Evolutionary conservation across 2,888 invertebrate species (phyloP), one percentile per base, ranked within the genome.

Genomic region (Drosophila recens): DNA sequence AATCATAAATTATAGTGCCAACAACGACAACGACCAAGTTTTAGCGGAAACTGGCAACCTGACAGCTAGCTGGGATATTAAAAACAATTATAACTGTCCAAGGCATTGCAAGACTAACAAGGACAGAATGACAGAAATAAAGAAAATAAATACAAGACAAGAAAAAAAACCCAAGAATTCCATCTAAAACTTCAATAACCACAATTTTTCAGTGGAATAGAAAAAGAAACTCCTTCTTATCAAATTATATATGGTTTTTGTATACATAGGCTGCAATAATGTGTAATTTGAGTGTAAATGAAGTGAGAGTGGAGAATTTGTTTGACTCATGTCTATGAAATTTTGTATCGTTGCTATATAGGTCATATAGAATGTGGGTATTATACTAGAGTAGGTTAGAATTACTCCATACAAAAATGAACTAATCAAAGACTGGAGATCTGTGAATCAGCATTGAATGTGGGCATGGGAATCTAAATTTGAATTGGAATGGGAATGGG

Each of bases 1-100:
- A 87, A 84, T 81, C 68, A 74, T 71, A 70, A 84, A 69, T 74
- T 75, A 75, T 62, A 67, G 69, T 73, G 51, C 23, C 54, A 67
- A 51, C 69, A 67, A 64, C 64, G 43, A 27, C 53, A 61, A 68
- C 46, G 36, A 43, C 46, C 46, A 56, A 66, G 54, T 65, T 66
- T 57, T 52, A 69, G 59, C 54, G 74, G 67, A 82, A 86, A 86
- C 83, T 80, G 58, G 52, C 49, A 57, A 62, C 61, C 53, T 46
- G 54, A 40, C 75, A 75, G 43, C 48, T 62, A 23, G 53, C 45
- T 64, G 30, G 33, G 52, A 78, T 79, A 75, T 74, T 76, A 56
- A 77, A 73, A 69, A 77, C 77, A 77, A 77, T 77, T 77, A 77
- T 58, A 73, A 20, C 73, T 58, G 40, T 38, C 38, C 33, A 40